Evolutionary conservation across 1,140 invertebrate genomes (phyloP).

Genomic region (Caenorhabditis latens): DNA sequence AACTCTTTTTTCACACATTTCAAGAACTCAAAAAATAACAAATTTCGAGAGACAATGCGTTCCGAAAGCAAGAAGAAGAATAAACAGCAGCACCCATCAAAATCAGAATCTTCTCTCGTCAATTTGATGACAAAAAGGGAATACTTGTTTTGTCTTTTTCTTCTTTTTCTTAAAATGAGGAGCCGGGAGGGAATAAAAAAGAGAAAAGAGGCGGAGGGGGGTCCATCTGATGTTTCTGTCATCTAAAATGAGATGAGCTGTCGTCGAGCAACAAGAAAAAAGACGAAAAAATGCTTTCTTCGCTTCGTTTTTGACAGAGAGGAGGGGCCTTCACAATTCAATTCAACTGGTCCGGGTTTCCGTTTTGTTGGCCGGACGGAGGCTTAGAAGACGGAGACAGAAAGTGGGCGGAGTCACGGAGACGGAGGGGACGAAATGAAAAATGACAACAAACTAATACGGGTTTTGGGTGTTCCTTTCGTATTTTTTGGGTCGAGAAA

Average conservation of each 20-base stretch:
- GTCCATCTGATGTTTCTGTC: conserved; percentile 43
- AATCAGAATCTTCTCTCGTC: neutral
- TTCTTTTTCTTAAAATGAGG: neutral
- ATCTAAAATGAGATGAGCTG: conserved; percentile 55
- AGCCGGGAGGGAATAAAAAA: neutral
- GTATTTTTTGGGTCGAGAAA: neutral
- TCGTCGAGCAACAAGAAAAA: neutral
- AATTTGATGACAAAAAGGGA: neutral
- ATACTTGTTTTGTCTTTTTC: conserved; percentile 17
- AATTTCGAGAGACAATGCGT: neutral
- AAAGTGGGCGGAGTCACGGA: conserved; percentile 6
- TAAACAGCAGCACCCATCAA: neutral
- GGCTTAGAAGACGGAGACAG: neutral
- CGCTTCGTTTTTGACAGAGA: conserved; percentile 15
- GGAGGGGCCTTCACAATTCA: conserved; percentile 2
- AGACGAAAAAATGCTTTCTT: neutral
- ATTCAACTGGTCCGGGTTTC: conserved; percentile 51
- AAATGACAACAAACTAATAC: conserved; percentile 34
- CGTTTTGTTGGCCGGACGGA: conserved; percentile 22
- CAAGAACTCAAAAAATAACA: neutral
- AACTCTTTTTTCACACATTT: too few relatives aligned
- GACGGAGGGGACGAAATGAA: neutral
- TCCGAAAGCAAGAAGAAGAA: neutral
- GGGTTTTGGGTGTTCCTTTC: conserved; percentile 25
- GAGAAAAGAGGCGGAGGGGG: neutral